These are phyloP conservation scores for Esox lucius DNA, from an alignment of 2,797 vertebrate genomes.

Conservation along the genomic window DNA sequence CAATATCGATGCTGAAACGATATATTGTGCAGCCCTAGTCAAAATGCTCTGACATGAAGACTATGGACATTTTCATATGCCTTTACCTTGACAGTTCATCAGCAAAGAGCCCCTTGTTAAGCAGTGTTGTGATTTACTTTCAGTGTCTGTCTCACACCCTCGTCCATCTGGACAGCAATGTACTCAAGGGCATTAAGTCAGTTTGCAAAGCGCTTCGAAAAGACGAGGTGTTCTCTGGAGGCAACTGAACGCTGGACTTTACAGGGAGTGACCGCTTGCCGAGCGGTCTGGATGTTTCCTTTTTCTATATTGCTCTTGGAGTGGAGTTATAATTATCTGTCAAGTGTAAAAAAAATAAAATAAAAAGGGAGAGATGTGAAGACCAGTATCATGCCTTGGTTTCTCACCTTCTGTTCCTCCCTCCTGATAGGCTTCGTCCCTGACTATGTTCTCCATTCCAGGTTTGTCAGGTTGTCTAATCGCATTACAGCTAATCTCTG, in stretches of 20 bases:
- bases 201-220: constrained; percentile 31
- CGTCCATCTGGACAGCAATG: constrained; percentile 31
- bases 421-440: constrained; percentile 8
- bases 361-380: background rate
- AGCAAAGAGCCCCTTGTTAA: too few species aligned
- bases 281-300: background rate
- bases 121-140: too few species aligned
- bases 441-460: constrained; percentile 16
- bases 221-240: constrained; percentile 19
- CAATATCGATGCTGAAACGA: too few species aligned
- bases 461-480: constrained; percentile 37
- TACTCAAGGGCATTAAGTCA: constrained; percentile 36
- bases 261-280: background rate
- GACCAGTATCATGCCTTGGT: background rate
- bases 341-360: background rate
- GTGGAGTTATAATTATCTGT: constrained; percentile 1
- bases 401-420: background rate
- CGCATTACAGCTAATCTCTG: constrained; percentile 39
- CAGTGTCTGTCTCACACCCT: constrained; percentile 3
- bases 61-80: too few species aligned
- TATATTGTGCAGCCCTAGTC: too few species aligned
- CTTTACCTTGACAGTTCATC: too few species aligned
- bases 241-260: constrained; percentile 3
- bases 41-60: too few species aligned
- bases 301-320: background rate